Evolutionary conservation across 2,797 vertebrate genomes (phyloP).

Genomic region (Graptemys geographica): DNA sequence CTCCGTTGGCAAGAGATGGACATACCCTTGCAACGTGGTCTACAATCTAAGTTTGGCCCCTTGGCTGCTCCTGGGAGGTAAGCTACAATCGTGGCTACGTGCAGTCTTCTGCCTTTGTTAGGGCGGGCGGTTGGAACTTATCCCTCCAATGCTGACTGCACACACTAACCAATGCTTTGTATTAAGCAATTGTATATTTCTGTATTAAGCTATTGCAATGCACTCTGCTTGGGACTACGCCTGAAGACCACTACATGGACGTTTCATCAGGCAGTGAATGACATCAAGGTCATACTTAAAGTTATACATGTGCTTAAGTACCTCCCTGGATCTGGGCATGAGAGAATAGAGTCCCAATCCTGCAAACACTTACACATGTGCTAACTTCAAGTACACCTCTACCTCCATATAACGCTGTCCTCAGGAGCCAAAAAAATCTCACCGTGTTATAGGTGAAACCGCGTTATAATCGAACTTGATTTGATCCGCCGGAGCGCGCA

Average conservation of each 20-base stretch:
- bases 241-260: not conserved
- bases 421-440: too few species aligned
- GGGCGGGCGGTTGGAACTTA: not conserved
- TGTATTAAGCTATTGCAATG: not conserved
- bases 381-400: not conserved
- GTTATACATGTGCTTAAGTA: not conserved
- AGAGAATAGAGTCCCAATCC: not conserved
- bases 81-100: not conserved
- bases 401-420: too few species aligned
- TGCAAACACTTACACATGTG: not conserved
- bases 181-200: too few species aligned
- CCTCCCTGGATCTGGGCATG: not conserved
- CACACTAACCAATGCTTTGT: not conserved
- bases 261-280: not conserved
- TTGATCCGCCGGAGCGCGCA: too few species aligned
- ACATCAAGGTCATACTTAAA: not conserved
- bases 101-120: not conserved
- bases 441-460: too few species aligned
- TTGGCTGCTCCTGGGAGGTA: not conserved
- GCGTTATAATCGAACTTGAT: too few species aligned
- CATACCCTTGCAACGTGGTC: not conserved
- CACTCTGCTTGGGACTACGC: not conserved
- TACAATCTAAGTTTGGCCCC: not conserved
- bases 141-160: not conserved
- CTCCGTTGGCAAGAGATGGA: not conserved